These are phyloP conservation scores for Ochlodes sylvanus DNA, from an alignment of 2,888 invertebrate species.

Conservation along the genomic window DNA sequence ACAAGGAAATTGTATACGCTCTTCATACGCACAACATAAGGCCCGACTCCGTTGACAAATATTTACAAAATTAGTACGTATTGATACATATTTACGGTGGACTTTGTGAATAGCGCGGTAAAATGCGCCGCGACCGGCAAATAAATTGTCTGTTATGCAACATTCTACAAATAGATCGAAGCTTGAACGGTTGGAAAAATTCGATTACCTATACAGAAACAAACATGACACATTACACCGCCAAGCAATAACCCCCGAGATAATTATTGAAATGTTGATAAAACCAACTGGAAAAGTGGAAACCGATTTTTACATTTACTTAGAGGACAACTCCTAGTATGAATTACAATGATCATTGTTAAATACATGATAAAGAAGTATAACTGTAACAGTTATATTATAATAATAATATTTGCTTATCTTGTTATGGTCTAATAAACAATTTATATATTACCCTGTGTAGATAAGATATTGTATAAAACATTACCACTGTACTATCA, in stretches of 20 bases:
- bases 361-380: not conserved
- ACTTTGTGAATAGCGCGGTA: constrained; percentile 23
- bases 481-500: too few relatives aligned
- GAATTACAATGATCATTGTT: too few relatives aligned
- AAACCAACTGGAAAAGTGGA: not conserved
- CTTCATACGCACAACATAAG: constrained; percentile 97
- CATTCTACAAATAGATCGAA: constrained; percentile 66
- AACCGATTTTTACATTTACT: not conserved
- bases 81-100: constrained; percentile 25
- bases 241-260: constrained; percentile 53
- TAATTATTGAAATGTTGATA: constrained; percentile 4
- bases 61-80: constrained; percentile 94
- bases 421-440: too few relatives aligned
- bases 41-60: constrained; percentile 94
- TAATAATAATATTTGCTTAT: too few relatives aligned
- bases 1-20: constrained; percentile 98
- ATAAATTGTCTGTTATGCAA: constrained; percentile 70
- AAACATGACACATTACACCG: constrained; percentile 45
- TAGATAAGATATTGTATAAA: too few relatives aligned
- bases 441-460: too few relatives aligned
- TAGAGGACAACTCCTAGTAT: too few relatives aligned
- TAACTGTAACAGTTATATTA: too few relatives aligned
- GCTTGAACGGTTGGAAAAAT: constrained; percentile 25
- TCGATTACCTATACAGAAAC: constrained; percentile 11
- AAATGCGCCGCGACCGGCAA: constrained; percentile 40